Conservation (phyloP, 2,888 invertebrate species). For the Tipula confusa region DNA sequence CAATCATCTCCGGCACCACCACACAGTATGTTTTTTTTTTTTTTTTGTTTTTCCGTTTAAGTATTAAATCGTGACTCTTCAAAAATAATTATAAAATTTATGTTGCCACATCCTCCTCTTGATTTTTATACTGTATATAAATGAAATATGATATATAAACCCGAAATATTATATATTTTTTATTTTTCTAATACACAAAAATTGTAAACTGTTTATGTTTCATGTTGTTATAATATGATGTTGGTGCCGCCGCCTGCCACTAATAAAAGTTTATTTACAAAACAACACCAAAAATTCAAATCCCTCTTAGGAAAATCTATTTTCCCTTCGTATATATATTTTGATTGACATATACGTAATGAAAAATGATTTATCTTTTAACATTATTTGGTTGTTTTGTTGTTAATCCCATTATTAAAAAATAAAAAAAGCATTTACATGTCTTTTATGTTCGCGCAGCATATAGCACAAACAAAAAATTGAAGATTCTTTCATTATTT, state of each 20-base stretch:
- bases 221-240: too few species aligned
- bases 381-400: background rate
- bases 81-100: background rate
- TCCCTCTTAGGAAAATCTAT: background rate
- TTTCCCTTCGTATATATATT: background rate
- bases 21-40: background rate
- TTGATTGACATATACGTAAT: background rate
- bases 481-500: background rate
- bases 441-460: background rate
- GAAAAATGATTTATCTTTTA: background rate
- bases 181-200: background rate
- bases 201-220: background rate
- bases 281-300: background rate
- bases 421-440: too few species aligned
- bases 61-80: constrained; percentile 9
- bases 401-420: background rate
- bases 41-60: background rate
- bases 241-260: too few species aligned
- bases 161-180: too few species aligned
- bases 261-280: background rate
- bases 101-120: background rate
- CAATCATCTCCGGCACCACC: background rate
- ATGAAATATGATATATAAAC: background rate
- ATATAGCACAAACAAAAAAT: background rate
- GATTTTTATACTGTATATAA: background rate